phyloP scores from a whole-genome alignment of 2,113 vertebrate species.

The Callithrix jacchus region DNA sequence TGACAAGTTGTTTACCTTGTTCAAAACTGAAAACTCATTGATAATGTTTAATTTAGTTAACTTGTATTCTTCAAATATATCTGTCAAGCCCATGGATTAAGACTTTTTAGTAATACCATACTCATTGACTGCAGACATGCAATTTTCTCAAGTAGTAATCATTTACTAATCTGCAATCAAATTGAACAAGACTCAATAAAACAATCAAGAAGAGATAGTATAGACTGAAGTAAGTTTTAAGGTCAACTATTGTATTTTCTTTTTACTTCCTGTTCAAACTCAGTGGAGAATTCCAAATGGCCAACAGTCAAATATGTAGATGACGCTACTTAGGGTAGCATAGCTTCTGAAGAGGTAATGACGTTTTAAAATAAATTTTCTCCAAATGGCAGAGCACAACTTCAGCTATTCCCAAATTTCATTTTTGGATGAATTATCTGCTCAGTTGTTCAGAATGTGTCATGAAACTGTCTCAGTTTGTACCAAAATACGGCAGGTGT shows the following conservation, averaged over 20 bases:
- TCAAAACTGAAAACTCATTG: neutral
- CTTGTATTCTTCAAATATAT: neutral
- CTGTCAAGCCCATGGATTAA: neutral
- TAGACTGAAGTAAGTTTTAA: neutral
- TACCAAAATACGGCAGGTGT: neutral
- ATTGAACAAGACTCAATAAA: neutral
- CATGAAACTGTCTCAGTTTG: neutral
- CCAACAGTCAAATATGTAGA: neutral
- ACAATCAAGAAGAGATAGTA: neutral
- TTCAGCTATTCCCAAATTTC: neutral
- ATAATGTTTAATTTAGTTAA: neutral
- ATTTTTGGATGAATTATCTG: neutral
- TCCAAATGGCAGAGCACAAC: neutral
- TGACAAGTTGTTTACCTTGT: neutral
- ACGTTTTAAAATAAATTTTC: neutral
- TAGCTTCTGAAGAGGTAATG: neutral
- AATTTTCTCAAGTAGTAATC: neutral
- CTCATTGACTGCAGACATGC: neutral
- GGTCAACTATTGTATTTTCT: neutral
- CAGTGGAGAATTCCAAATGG: neutral
- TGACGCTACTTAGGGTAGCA: neutral
- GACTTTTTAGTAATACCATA: neutral
- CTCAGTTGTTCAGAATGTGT: neutral
- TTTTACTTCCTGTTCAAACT: neutral
- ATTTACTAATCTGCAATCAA: neutral